A percentile compares a stretch with the other conserved stretches of the same genome.
phyloP scores from a whole-genome alignment of 2,113 vertebrate genomes.

The Helogale parvula region DNA sequence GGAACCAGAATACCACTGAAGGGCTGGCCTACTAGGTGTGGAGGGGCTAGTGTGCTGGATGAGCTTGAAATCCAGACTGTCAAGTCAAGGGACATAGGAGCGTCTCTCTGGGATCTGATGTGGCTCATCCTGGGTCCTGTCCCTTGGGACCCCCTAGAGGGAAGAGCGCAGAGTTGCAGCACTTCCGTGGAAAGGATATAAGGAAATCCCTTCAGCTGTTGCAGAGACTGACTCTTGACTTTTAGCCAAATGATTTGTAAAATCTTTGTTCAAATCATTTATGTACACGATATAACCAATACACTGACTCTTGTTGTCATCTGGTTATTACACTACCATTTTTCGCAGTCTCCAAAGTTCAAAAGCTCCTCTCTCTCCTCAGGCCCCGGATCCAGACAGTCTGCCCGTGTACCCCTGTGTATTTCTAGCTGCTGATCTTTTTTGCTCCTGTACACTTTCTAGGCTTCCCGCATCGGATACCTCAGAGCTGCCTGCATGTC shows the following conservation, averaged over 20 bases:
- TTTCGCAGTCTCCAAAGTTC: background rate
- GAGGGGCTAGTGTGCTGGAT: background rate
- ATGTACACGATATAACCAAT: background rate
- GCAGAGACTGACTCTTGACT: background rate
- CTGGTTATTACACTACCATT: background rate
- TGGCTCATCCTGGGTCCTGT: background rate
- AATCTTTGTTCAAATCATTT: background rate
- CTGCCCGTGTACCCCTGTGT: no score
- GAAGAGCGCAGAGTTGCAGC: background rate
- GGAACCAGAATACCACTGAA: background rate
- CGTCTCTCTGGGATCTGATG: background rate
- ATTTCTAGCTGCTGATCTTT: background rate
- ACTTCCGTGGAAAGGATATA: background rate
- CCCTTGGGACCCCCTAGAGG: background rate
- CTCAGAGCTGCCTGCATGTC: background rate
- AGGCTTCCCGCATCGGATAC: background rate
- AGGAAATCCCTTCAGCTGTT: background rate
- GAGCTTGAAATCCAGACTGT: background rate
- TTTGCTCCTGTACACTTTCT: background rate
- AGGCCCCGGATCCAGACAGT: background rate
- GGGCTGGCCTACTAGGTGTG: background rate
- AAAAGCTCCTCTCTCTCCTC: background rate
- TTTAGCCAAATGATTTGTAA: slow-evolving; percentile 17
- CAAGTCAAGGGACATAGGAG: background rate
- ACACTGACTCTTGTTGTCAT: background rate